phyloP scores from a whole-genome alignment of 2,113 vertebrate genomes.

The Charina bottae region DNA sequence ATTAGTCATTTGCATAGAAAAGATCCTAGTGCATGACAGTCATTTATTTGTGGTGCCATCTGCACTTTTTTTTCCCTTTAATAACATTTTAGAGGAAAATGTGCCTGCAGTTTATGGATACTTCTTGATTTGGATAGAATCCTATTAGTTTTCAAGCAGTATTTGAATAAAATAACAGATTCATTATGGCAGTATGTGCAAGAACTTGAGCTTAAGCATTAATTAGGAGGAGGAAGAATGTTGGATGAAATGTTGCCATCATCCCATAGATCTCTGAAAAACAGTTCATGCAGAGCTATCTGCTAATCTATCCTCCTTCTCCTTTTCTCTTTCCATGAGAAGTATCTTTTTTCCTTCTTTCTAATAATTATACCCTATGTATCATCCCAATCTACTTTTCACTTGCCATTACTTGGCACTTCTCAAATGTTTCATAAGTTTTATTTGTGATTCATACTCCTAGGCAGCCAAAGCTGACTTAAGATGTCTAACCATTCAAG shows the following conservation, averaged over 20 bases:
- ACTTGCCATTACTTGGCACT: not conserved
- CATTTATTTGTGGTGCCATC: constrained; percentile 80
- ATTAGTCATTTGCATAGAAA: constrained; percentile 83
- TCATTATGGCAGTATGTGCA: constrained; percentile 46
- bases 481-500: not conserved
- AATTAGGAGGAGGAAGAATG: constrained; percentile 41
- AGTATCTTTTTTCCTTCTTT: not conserved
- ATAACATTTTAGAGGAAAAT: constrained; percentile 67
- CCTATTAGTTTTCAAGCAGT: constrained; percentile 68
- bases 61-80: constrained; percentile 75
- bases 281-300: constrained; percentile 32
- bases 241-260: constrained; percentile 42
- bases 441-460: not conserved
- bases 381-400: not conserved
- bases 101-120: constrained; percentile 67
- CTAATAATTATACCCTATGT: not conserved
- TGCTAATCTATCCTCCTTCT: not conserved
- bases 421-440: not conserved
- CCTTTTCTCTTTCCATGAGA: not conserved
- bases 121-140: constrained; percentile 66
- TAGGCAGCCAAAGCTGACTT: not conserved
- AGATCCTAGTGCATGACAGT: constrained; percentile 77
- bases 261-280: constrained; percentile 36
- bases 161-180: constrained; percentile 59
- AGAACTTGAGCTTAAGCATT: constrained; percentile 59